Base-by-base conservation (phyloP, 2,888 invertebrate species). In the Ptycholaimellus sp. region DNA sequence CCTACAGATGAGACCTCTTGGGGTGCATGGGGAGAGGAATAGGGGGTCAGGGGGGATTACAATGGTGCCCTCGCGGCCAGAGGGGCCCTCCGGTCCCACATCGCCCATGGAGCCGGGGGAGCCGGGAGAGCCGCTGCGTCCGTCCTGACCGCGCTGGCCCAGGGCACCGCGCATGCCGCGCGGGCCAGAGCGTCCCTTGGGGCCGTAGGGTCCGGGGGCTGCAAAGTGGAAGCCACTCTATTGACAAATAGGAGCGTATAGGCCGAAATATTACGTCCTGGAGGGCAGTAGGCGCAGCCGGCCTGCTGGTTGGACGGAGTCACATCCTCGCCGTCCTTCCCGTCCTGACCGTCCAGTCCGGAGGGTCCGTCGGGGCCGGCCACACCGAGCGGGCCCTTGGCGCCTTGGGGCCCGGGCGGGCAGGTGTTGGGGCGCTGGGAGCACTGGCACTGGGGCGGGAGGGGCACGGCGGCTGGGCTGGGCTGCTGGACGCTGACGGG, bases 361-460 rank as follows among this genome's bases (percentile, higher is more conserved):
- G 7, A 13, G n/a, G n/a, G 3, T 21, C 33, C 33, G n/a, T 23
- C n/a, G 22, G 28, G 35, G 3, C 35, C 35, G 18, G 27, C 19
- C n/a, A 28, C 35, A 11, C 35, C 35, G 6, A 28, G 35, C 20
- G 35, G 35, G 5, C 35, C 35, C 35, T 28, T 28, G 17, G 25
- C 17, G 11, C 35, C 35, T 3, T 27, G 17, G 11, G 35, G 28
- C 7, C 35, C 27, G 28, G 18, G 6, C 28, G 19, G 28, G 28
- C 35, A 35, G 18, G 3, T n/a, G 21, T 32, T 7, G 16, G 17
- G 13, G 7, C 13, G 20, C 33, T 23, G n/a, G n/a, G n/a, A n/a
- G n/a, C n/a, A n/a, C n/a, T n/a, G n/a, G n/a, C n/a, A n/a, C n/a
- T n/a, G n/a, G n/a, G n/a, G n/a, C n/a, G n/a, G n/a, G n/a, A n/a